A percentile compares a stretch with the other conserved stretches of the same genome.
Evolutionary conservation across 37 sponge, comb jelly and placozoan genomes (phyloP).

Genomic region (Lycopodina hypogea): DNA sequence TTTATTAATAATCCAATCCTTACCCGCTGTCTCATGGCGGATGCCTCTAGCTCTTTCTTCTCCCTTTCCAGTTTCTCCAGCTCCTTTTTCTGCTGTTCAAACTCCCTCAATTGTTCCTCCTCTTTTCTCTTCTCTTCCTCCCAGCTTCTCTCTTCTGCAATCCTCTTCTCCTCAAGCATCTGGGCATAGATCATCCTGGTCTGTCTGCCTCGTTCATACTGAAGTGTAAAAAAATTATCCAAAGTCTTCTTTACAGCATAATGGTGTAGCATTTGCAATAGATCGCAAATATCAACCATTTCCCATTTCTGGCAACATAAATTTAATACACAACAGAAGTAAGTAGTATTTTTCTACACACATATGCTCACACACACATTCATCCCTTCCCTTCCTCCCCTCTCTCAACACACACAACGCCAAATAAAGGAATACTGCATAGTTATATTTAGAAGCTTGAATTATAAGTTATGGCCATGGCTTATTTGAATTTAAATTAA

Average conservation of each 20-base stretch:
- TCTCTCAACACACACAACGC: no score
- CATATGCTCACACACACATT: no score
- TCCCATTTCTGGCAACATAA: background rate
- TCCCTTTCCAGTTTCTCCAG: constrained; percentile 84
- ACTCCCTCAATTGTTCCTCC: constrained; percentile 81
- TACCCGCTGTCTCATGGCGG: constrained; percentile 79
- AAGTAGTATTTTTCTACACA: no score
- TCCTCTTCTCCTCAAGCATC: constrained; percentile 76
- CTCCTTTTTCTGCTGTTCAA: constrained; percentile 75
- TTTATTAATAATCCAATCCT: no score
- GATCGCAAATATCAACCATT: background rate
- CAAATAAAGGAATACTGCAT: no score
- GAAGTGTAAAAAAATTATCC: background rate
- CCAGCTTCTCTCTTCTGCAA: constrained; percentile 84
- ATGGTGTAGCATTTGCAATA: background rate
- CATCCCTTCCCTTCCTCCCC: no score
- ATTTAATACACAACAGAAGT: background rate
- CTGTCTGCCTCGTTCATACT: constrained; percentile 74
- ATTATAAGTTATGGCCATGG: no score
- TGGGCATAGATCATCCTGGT: constrained; percentile 70
- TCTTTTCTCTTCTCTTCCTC: constrained; percentile 82
- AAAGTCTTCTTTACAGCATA: background rate
- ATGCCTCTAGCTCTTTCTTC: constrained; percentile 76
- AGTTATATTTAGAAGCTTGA: no score
- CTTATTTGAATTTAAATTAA: no score